Evolutionary conservation across 2,888 invertebrate genomes (phyloP).

Genomic region (Lasioglossum oenotherae): DNA sequence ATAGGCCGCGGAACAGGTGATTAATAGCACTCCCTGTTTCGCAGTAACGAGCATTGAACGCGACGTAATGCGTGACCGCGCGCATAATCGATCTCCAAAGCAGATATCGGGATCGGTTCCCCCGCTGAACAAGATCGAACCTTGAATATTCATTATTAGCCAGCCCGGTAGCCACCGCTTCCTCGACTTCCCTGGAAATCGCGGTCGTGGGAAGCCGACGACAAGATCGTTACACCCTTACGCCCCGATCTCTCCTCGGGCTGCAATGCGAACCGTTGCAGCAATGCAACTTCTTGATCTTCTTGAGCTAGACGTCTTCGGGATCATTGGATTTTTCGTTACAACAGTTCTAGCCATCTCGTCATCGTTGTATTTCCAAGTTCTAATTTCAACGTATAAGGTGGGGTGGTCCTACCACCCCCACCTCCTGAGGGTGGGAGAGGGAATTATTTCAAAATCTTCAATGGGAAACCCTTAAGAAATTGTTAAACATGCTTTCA

Average conservation of each 20-base stretch:
- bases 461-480: too few species aligned
- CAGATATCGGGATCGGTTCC: slow-evolving; percentile 55
- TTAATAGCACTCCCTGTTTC: slow-evolving; percentile 65
- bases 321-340: neutral
- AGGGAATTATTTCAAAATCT: too few species aligned
- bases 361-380: too few species aligned
- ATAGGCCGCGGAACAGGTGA: slow-evolving; percentile 62
- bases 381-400: too few species aligned
- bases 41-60: slow-evolving; percentile 68
- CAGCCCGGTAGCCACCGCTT: slow-evolving; percentile 21
- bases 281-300: neutral
- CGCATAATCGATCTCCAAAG: slow-evolving; percentile 70
- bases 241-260: neutral
- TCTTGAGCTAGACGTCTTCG: neutral
- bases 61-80: slow-evolving; percentile 61
- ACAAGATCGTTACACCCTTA: slow-evolving; percentile 35
- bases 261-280: neutral
- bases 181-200: slow-evolving; percentile 44
- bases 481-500: too few species aligned
- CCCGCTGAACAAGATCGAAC: slow-evolving; percentile 38
- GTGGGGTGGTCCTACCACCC: too few species aligned
- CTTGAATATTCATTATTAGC: slow-evolving; percentile 62
- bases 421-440: too few species aligned
- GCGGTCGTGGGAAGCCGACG: slow-evolving; percentile 56
- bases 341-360: too few species aligned